Evolutionary conservation across 2,797 vertebrate genomes (phyloP).

Genomic region (Danio kyathit): DNA sequence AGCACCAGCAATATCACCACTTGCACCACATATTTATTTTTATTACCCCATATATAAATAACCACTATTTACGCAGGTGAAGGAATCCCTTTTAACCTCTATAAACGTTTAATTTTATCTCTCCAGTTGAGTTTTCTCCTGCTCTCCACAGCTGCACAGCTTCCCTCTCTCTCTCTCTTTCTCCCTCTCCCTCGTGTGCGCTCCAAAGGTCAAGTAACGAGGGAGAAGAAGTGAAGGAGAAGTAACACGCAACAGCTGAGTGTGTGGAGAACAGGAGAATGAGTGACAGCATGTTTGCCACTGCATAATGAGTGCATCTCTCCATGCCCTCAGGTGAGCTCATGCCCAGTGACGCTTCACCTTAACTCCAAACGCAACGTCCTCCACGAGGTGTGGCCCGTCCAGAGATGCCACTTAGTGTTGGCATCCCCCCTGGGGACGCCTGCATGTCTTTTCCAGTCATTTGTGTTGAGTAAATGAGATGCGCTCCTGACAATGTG

Average conservation of each 20-base stretch:
- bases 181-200: constrained; percentile 62
- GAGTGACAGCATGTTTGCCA: constrained; percentile 78
- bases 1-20: neutral
- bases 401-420: constrained; percentile 54
- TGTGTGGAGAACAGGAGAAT: constrained; percentile 65
- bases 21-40: neutral
- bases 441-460: constrained; percentile 46
- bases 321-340: constrained; percentile 62
- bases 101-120: neutral
- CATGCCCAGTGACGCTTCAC: constrained; percentile 49
- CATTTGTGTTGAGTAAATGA: constrained; percentile 45
- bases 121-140: constrained; percentile 31
- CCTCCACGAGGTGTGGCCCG: constrained; percentile 41
- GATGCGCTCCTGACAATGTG: constrained; percentile 53
- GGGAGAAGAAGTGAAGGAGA: constrained; percentile 74
- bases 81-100: constrained; percentile 29
- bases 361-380: constrained; percentile 40
- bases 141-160: constrained; percentile 28
- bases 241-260: constrained; percentile 76
- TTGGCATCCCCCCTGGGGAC: constrained; percentile 50
- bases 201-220: constrained; percentile 73
- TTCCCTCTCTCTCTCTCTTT: constrained; percentile 31
- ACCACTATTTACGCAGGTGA: constrained; percentile 6
- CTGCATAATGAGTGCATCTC: constrained; percentile 75
- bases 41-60: constrained; percentile 23